Evolutionary conservation across 1,140 invertebrate species (phyloP).

Genomic region (Pseudomyrmex flavicornis): DNA sequence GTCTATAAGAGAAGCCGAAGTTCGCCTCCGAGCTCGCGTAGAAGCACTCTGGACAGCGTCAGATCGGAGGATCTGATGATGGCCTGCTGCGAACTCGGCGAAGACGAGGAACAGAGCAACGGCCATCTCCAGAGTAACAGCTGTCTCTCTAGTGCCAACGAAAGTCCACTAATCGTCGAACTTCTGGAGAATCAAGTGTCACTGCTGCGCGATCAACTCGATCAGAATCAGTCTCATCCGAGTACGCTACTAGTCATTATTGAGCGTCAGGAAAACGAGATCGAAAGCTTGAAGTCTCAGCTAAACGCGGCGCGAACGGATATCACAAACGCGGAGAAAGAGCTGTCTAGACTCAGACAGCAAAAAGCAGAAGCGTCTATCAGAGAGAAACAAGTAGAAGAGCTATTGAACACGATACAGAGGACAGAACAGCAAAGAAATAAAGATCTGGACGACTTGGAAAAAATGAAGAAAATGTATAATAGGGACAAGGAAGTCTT

Average conservation of each 20-base stretch:
- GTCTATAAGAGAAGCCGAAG: conserved; percentile 88
- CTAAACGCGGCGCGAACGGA: conserved; percentile 81
- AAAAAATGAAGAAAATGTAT: conserved; percentile 87
- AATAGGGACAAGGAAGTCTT: conserved; percentile 88
- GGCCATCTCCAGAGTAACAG: conserved; percentile 75
- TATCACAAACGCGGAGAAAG: conserved; percentile 87
- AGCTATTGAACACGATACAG: conserved; percentile 88
- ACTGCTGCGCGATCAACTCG: conserved; percentile 84
- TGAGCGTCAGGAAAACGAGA: conserved; percentile 89
- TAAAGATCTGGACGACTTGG: conserved; percentile 89
- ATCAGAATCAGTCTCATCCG: conserved; percentile 81
- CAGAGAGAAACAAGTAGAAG: conserved; percentile 90
- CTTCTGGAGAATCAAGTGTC: conserved; percentile 86
- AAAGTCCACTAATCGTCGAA: conserved; percentile 84
- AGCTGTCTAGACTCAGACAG: conserved; percentile 89
- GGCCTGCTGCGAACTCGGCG: conserved; percentile 83
- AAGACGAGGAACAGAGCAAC: conserved; percentile 82
- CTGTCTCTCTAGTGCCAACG: conserved; percentile 74
- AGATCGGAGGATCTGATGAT: conserved; percentile 87
- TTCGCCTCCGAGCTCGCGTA: conserved; percentile 88
- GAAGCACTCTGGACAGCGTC: conserved; percentile 89
- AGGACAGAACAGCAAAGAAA: conserved; percentile 90
- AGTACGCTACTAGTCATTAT: conserved; percentile 85
- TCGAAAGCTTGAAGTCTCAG: conserved; percentile 88
- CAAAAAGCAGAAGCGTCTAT: conserved; percentile 87